Conservation (phyloP, 1,140 invertebrate species). For the Heterodera schachtii region DNA sequence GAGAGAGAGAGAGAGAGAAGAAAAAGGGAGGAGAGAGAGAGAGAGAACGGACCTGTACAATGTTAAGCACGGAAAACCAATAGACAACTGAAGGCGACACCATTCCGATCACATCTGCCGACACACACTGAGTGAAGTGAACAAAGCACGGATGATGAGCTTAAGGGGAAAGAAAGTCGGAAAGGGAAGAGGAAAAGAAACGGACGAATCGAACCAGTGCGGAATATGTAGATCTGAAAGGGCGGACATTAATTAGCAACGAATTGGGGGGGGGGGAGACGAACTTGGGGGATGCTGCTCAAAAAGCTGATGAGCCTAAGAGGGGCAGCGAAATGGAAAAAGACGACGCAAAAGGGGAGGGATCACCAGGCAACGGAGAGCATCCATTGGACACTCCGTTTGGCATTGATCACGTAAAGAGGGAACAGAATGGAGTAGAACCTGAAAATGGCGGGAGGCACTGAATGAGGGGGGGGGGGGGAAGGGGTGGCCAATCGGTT, state of each 20-base stretch:
- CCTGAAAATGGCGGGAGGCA: not conserved
- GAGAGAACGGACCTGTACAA: slow-evolving; percentile 41
- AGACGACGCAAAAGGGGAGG: not conserved
- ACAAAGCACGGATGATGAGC: slow-evolving; percentile 66
- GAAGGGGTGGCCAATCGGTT: too few species aligned
- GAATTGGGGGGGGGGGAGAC: not conserved
- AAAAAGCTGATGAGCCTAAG: slow-evolving; percentile 71
- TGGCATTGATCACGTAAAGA: slow-evolving; percentile 60
- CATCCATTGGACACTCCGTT: slow-evolving; percentile 69
- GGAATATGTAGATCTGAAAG: slow-evolving; percentile 68
- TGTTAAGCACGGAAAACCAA: slow-evolving; percentile 51
- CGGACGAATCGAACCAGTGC: slow-evolving; percentile 33
- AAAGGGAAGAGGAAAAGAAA: too few species aligned
- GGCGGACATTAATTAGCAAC: not conserved
- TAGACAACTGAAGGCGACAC: slow-evolving; percentile 53
- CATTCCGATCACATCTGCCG: slow-evolving; percentile 57
- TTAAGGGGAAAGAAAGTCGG: not conserved
- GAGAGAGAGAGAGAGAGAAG: too few species aligned
- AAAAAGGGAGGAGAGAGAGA: slow-evolving; percentile 41
- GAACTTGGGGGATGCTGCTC: slow-evolving; percentile 81
- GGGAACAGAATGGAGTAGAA: slow-evolving; percentile 65
- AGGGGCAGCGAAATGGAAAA: not conserved
- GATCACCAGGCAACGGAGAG: slow-evolving; percentile 75
- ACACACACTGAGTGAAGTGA: slow-evolving; percentile 66
- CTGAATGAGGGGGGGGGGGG: not conserved